Percentiles rank a stretch among this genome's conserved stretches.
These are phyloP conservation scores for Megaceryle maxima DNA, from an alignment of 2,113 vertebrate genomes.

Conservation along the genomic window DNA sequence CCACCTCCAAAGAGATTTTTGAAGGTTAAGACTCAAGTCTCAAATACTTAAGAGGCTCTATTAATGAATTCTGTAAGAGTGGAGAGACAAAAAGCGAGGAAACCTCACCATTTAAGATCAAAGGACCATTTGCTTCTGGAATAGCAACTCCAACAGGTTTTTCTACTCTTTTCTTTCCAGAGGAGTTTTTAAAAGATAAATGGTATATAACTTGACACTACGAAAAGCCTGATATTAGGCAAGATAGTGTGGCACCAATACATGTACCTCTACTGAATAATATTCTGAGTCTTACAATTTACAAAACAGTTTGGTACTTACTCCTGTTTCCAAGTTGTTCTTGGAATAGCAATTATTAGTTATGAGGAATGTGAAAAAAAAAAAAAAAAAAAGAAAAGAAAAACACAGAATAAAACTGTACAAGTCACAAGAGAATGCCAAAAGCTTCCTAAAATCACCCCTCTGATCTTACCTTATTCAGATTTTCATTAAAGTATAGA, in stretches of 20 bases:
- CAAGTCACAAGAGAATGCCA: neutral
- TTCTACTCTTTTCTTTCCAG: neutral
- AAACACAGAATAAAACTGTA: too few relatives aligned
- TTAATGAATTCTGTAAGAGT: neutral
- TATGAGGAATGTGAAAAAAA: neutral
- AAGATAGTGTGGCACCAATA: neutral
- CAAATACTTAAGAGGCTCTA: neutral
- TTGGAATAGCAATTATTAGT: neutral
- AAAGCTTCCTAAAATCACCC: neutral
- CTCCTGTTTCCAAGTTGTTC: neutral
- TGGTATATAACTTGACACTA: neutral
- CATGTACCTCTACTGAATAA: neutral
- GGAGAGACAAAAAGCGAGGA: neutral
- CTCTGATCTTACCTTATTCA: neutral
- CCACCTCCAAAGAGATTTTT: neutral
- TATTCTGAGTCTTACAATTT: neutral
- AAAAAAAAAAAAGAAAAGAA: too few relatives aligned
- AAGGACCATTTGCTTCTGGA: neutral
- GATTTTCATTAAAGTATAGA: neutral
- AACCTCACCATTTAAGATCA: conserved; percentile 13
- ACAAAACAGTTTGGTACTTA: neutral
- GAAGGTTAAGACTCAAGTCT: neutral
- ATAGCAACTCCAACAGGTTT: conserved; percentile 40
- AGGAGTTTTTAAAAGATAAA: neutral
- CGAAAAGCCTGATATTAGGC: neutral